These are phyloP conservation scores for Petroica traversi DNA, from an alignment of 2,113 vertebrate genomes.

Conservation along the genomic window DNA sequence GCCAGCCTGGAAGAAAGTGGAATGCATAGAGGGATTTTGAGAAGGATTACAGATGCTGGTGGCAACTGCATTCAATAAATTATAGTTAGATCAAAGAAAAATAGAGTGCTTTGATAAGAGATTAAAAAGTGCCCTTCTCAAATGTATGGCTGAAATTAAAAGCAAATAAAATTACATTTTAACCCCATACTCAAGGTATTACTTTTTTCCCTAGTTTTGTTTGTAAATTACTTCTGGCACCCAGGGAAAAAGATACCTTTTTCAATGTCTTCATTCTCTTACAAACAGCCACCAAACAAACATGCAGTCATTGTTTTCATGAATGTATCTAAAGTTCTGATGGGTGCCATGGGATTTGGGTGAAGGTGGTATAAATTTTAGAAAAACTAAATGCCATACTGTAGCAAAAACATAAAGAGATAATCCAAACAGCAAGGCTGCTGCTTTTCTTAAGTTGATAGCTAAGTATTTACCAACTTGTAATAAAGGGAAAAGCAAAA, in stretches of 20 bases:
- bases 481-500: not conserved
- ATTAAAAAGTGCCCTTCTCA: conserved; percentile 10
- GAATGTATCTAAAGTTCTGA: not conserved
- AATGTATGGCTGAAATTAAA: not conserved
- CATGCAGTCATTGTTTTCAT: not conserved
- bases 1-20: not conserved
- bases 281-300: not conserved
- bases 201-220: not conserved
- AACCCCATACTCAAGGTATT: not conserved
- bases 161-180: not conserved
- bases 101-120: conserved; percentile 20
- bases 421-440: not conserved
- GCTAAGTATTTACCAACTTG: not conserved
- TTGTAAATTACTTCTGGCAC: not conserved
- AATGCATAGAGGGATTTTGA: conserved; percentile 21
- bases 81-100: conserved; percentile 47
- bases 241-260: not conserved
- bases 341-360: not conserved
- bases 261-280: not conserved
- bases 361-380: not conserved
- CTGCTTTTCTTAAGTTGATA: not conserved
- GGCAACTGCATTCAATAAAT: conserved; percentile 17
- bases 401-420: not conserved
- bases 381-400: not conserved
- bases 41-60: conserved; percentile 20